These are phyloP conservation scores for Pseudomyrmex concolor DNA, from an alignment of 1,140 invertebrate genomes.

Conservation along the genomic window DNA sequence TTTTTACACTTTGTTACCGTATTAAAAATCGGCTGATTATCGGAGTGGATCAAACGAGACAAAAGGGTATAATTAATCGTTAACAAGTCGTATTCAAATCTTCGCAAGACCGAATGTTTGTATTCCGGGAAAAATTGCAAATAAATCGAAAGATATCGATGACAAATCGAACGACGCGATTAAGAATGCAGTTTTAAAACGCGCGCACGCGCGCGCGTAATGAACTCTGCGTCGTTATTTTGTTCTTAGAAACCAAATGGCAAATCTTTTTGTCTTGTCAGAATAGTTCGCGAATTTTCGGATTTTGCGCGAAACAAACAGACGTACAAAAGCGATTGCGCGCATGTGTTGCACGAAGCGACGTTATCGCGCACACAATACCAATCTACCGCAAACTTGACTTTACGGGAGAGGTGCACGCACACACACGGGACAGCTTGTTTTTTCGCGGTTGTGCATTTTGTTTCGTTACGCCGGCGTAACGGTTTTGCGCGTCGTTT, in stretches of 20 bases:
- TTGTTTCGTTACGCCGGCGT: conserved; percentile 76
- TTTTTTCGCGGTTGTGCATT: conserved; percentile 76
- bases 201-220: too few species aligned
- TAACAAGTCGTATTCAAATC: conserved; percentile 7
- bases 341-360: conserved; percentile 72
- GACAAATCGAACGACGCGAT: too few species aligned
- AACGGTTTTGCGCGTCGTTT: conserved; percentile 69
- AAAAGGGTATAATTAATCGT: conserved; percentile 44
- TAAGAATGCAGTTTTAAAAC: too few species aligned
- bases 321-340: conserved; percentile 25
- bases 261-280: background rate
- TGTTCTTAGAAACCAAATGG: too few species aligned
- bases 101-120: background rate
- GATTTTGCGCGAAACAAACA: conserved; percentile 69
- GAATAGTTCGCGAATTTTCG: conserved; percentile 10
- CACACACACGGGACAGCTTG: conserved; percentile 47
- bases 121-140: background rate
- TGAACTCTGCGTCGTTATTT: too few species aligned
- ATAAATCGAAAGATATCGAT: background rate
- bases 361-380: conserved; percentile 69
- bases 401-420: conserved; percentile 72
- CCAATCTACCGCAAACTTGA: conserved; percentile 80
- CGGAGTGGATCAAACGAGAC: background rate
- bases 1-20: background rate
- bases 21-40: conserved; percentile 30